Evolutionary conservation across 2,797 vertebrate species (phyloP).

Genomic region (Okamejei kenojei): DNA sequence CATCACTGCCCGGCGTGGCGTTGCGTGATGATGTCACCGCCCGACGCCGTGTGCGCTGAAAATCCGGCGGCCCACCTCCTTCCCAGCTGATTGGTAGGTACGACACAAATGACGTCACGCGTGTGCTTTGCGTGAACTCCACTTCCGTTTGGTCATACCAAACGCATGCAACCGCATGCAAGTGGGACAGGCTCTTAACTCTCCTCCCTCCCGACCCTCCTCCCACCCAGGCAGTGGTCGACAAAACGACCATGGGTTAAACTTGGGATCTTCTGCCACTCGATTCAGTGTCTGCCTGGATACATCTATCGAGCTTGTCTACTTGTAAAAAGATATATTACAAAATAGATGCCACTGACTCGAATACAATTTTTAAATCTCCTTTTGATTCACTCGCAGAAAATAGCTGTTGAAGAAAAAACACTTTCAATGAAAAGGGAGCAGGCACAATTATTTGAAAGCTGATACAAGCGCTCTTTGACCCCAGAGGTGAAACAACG

Average conservation of each 20-base stretch:
- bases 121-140: too few species aligned
- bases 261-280: background rate
- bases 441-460: background rate
- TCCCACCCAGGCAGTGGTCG: too few species aligned
- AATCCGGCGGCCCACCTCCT: too few species aligned
- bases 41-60: too few species aligned
- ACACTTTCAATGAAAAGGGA: background rate
- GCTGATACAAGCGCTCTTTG: background rate
- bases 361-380: background rate
- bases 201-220: too few species aligned
- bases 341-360: background rate
- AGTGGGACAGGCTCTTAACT: too few species aligned
- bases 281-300: background rate
- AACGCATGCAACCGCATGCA: too few species aligned
- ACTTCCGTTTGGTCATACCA: too few species aligned
- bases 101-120: too few species aligned
- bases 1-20: too few species aligned
- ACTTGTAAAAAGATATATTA: background rate
- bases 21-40: too few species aligned
- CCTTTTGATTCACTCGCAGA: background rate
- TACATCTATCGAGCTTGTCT: background rate
- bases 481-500: background rate
- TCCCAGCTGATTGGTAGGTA: too few species aligned
- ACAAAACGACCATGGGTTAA: background rate
- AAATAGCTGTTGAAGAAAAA: background rate